phyloP scores from a whole-genome alignment of 1,140 invertebrate genomes.

The Diabrotica undecimpunctata region DNA sequence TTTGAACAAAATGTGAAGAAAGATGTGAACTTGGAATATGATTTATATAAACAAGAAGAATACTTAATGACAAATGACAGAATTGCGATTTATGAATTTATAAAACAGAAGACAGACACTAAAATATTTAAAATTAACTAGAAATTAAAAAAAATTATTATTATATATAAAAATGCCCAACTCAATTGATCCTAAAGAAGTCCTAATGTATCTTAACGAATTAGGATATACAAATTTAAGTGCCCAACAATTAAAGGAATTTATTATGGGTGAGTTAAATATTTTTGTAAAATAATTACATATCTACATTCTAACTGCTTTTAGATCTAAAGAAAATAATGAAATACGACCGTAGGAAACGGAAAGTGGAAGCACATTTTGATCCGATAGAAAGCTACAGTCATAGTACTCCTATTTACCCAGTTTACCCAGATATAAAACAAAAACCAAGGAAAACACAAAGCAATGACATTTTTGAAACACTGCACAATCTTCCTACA shows the following conservation, averaged over 20 bases:
- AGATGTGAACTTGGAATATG: no score
- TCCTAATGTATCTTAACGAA: constrained; percentile 51
- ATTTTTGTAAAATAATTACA: background rate
- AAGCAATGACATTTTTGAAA: constrained; percentile 23
- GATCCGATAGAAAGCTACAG: background rate
- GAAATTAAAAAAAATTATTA: no score
- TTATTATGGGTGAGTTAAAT: constrained; percentile 48
- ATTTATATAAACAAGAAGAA: no score
- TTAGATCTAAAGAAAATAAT: constrained; percentile 58
- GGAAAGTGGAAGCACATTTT: constrained; percentile 17
- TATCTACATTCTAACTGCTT: constrained; percentile 27
- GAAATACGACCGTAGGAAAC: constrained; percentile 50
- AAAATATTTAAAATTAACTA: no score
- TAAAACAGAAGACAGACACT: no score
- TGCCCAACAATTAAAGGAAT: constrained; percentile 52
- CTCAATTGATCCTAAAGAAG: constrained; percentile 49
- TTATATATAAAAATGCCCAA: constrained; percentile 29
- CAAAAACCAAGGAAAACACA: background rate
- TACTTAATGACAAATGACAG: no score
- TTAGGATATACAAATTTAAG: constrained; percentile 53
- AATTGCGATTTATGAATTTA: no score
- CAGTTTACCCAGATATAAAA: background rate
- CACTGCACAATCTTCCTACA: constrained; percentile 26
- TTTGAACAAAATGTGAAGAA: no score
- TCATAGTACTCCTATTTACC: background rate